These are phyloP conservation scores for Vesta saturnalis DNA, from an alignment of 2,888 invertebrate species.

Conservation along the genomic window DNA sequence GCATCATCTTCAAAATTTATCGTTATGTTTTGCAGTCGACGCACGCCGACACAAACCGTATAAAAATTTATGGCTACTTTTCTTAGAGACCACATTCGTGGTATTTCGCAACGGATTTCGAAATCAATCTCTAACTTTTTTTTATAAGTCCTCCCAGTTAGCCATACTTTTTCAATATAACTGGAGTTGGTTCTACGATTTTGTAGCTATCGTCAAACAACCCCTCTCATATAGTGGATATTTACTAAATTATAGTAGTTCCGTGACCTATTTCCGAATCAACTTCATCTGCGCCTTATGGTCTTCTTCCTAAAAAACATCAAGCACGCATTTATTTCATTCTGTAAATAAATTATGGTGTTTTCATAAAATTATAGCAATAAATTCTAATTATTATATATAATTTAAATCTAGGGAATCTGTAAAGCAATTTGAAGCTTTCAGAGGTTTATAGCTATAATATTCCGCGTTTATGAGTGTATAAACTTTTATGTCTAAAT, in stretches of 20 bases:
- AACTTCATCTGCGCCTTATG: constrained; percentile 12
- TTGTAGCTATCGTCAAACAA: constrained; percentile 16
- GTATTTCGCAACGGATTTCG: constrained; percentile 42
- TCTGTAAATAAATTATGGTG: neutral
- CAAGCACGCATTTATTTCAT: neutral
- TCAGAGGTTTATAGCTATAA: constrained; percentile 37
- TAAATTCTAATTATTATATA: constrained; percentile 5
- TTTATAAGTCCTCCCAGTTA: constrained; percentile 28
- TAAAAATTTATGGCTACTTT: constrained; percentile 53
- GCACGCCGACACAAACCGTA: constrained; percentile 49
- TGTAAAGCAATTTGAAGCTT: constrained; percentile 28
- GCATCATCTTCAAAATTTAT: constrained; percentile 49
- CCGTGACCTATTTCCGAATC: constrained; percentile 18
- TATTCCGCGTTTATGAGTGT: constrained; percentile 36
- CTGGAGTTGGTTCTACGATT: constrained; percentile 19
- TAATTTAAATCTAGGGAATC: constrained; percentile 18
- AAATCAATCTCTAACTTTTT: constrained; percentile 39
- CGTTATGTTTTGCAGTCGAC: constrained; percentile 49
- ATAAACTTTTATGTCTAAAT: constrained; percentile 42
- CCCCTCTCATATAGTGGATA: constrained; percentile 21
- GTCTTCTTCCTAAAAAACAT: neutral
- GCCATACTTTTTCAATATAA: constrained; percentile 38
- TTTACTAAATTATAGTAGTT: constrained; percentile 24
- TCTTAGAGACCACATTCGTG: constrained; percentile 41
- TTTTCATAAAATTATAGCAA: neutral